Conservation (phyloP, 2,113 vertebrate genomes). For the Pagrus major region DNA sequence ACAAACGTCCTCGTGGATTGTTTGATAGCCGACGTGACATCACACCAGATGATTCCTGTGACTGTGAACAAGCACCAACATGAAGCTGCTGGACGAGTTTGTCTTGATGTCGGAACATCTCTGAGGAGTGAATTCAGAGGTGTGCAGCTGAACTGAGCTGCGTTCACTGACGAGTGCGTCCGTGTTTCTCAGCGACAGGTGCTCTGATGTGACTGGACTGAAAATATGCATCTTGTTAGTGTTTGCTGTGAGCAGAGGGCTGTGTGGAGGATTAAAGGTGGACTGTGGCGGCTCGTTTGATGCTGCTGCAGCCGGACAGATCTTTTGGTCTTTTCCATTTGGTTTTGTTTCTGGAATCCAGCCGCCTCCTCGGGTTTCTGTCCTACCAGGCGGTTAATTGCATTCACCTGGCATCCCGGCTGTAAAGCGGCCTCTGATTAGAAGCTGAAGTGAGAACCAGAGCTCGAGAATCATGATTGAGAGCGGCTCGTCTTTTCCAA, state of each 20-base stretch:
- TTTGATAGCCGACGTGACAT: background rate
- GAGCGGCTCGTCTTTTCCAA: background rate
- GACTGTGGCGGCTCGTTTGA: background rate
- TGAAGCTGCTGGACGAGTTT: background rate
- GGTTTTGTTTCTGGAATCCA: background rate
- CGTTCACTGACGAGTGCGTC: too few species aligned
- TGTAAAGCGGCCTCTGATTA: slow-evolving; percentile 12
- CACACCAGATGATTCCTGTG: background rate
- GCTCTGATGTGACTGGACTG: background rate
- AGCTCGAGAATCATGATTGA: slow-evolving; percentile 4
- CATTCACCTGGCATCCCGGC: slow-evolving; percentile 7
- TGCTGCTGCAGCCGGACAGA: background rate
- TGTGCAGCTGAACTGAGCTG: background rate
- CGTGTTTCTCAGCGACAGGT: slow-evolving; percentile 2
- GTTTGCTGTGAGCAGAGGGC: background rate
- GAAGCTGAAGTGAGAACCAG: background rate
- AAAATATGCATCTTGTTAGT: slow-evolving; percentile 14
- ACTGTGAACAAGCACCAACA: too few species aligned
- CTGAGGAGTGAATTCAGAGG: background rate
- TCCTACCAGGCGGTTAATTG: slow-evolving; percentile 12
- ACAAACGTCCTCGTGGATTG: background rate
- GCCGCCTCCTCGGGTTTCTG: background rate
- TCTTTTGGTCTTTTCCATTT: background rate
- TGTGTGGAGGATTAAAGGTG: background rate
- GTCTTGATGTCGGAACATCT: background rate